Conservation (phyloP, 2,113 vertebrate genomes). For the Pelmatolapia mariae region DNA sequence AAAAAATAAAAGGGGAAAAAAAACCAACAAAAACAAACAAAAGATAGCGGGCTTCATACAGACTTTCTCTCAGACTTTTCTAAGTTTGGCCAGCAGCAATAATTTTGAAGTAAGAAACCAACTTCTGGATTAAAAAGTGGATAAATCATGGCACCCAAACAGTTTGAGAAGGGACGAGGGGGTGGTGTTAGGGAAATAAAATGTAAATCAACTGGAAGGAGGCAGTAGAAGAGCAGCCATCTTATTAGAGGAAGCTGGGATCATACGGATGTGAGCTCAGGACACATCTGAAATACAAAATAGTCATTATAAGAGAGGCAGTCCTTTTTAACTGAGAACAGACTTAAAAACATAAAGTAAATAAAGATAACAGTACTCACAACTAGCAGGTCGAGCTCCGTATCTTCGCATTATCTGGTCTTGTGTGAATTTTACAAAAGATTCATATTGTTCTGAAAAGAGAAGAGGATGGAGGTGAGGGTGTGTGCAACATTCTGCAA, state of each 20-base stretch:
- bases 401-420: slow-evolving; percentile 94
- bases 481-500: neutral
- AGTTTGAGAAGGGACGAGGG: slow-evolving; percentile 13
- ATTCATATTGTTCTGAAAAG: slow-evolving; percentile 88
- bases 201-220: slow-evolving; percentile 49
- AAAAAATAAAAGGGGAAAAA: neutral
- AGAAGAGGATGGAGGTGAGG: neutral
- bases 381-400: slow-evolving; percentile 85
- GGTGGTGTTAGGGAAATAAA: slow-evolving; percentile 26
- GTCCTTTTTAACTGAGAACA: neutral
- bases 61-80: slow-evolving; percentile 37
- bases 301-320: neutral
- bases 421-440: slow-evolving; percentile 95
- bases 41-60: slow-evolving; percentile 17
- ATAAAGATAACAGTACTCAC: slow-evolving; percentile 62
- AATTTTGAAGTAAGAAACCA: slow-evolving; percentile 61
- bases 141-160: slow-evolving; percentile 82
- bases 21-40: neutral
- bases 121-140: slow-evolving; percentile 70
- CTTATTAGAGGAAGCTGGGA: slow-evolving; percentile 74
- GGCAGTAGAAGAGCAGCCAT: slow-evolving; percentile 75
- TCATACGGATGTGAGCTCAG: slow-evolving; percentile 72
- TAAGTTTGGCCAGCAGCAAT: slow-evolving; percentile 64
- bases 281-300: slow-evolving; percentile 79
- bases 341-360: neutral